A percentile compares a stretch with the other conserved stretches of the same genome.
These are phyloP conservation scores for Rhamphomyia laevipes DNA, from an alignment of 2,888 invertebrate genomes.

Conservation along the genomic window DNA sequence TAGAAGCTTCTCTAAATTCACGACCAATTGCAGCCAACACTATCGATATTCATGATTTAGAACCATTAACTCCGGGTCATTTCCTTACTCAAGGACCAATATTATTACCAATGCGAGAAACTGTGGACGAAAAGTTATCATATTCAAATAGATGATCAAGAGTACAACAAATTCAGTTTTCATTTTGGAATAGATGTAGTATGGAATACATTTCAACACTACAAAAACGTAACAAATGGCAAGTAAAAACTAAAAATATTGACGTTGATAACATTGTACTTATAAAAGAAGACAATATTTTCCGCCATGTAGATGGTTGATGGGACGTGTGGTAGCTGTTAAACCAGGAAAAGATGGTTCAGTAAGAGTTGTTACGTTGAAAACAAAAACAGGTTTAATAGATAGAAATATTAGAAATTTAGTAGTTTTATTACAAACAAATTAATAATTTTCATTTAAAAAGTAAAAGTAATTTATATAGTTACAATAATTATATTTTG, in stretches of 20 bases:
- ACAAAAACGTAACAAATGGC: slow-evolving; percentile 19
- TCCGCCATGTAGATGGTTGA: no score
- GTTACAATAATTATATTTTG: no score
- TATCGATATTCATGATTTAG: slow-evolving; percentile 6
- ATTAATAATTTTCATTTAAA: no score
- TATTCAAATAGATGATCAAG: slow-evolving; percentile 17
- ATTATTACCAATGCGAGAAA: slow-evolving; percentile 6
- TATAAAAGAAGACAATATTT: slow-evolving; percentile 18
- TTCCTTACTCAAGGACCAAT: slow-evolving; percentile 1
- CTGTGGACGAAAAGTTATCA: neutral
- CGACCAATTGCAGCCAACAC: slow-evolving; percentile 14
- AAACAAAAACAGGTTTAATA: no score
- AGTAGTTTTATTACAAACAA: no score
- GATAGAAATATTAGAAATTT: no score
- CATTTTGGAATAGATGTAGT: no score
- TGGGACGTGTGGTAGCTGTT: no score
- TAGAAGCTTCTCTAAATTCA: slow-evolving; percentile 20
- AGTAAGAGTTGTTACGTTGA: no score
- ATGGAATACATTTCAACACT: slow-evolving; percentile 19
- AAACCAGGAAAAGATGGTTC: no score
- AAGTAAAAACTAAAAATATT: slow-evolving; percentile 3
- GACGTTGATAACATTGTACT: slow-evolving; percentile 17
- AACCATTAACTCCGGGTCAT: slow-evolving; percentile 6
- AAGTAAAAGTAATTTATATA: no score
- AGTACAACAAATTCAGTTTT: slow-evolving; percentile 15